These are phyloP conservation scores for Nineta flava DNA, from an alignment of 2,888 invertebrate genomes.

Conservation along the genomic window DNA sequence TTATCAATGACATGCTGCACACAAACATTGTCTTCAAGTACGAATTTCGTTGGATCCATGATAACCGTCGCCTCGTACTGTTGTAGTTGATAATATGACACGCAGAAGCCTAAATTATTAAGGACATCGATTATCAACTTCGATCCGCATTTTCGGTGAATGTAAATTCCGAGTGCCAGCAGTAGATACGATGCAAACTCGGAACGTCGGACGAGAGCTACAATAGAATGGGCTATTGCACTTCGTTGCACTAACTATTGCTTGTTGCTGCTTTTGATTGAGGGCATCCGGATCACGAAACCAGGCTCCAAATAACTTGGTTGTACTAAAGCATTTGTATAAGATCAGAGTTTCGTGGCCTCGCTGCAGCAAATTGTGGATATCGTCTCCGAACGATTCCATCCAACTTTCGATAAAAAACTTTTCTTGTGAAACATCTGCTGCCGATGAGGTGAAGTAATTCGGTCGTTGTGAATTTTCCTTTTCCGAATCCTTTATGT, in stretches of 20 bases:
- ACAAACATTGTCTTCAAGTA: neutral
- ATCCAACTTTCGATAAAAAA: too few relatives aligned
- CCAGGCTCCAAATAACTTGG: neutral
- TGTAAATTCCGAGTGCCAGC: neutral
- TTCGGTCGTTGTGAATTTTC: too few relatives aligned
- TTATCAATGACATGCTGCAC: neutral
- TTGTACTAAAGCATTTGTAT: neutral
- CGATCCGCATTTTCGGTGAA: neutral
- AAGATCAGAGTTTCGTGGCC: neutral
- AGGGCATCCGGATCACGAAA: neutral
- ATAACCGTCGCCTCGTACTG: neutral
- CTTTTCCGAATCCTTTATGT: too few relatives aligned
- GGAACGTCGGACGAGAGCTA: neutral
- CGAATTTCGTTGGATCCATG: neutral
- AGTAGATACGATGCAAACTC: neutral
- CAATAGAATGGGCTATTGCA: neutral
- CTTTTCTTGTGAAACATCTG: too few relatives aligned
- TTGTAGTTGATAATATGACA: neutral
- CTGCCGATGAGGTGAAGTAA: too few relatives aligned
- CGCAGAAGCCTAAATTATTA: neutral
- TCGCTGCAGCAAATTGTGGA: neutral
- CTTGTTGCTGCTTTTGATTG: neutral
- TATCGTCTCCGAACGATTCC: neutral
- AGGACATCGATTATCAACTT: neutral
- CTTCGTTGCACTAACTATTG: neutral